Evolutionary conservation across 2,113 vertebrate species (phyloP).

Genomic region (Tetrax tetrax): DNA sequence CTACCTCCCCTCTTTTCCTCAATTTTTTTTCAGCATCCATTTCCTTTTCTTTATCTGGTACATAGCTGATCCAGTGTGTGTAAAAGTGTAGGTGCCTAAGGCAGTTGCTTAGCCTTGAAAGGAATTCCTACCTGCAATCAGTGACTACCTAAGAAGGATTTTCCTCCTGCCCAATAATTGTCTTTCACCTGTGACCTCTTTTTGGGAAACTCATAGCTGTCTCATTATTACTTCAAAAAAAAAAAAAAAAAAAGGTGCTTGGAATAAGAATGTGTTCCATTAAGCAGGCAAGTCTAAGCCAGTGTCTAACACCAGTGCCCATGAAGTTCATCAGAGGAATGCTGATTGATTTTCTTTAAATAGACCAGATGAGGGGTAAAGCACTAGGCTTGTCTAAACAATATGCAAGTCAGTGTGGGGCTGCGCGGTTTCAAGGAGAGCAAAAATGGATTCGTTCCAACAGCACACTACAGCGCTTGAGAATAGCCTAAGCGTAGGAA

Average conservation of each 20-base stretch:
- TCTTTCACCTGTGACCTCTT: slow-evolving; percentile 14
- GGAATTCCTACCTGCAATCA: slow-evolving; percentile 21
- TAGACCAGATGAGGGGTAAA: not conserved
- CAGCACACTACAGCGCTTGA: not conserved
- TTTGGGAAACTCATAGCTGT: not conserved
- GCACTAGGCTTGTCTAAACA: slow-evolving; percentile 58
- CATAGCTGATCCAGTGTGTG: not conserved
- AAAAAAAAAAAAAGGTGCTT: not conserved
- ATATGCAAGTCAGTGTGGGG: slow-evolving; percentile 26
- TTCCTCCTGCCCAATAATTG: slow-evolving; percentile 5
- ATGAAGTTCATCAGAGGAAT: slow-evolving; percentile 53
- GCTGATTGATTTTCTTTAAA: slow-evolving; percentile 64
- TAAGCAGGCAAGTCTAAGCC: slow-evolving; percentile 25
- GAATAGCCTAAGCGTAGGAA: not conserved
- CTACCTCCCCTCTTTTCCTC: not conserved
- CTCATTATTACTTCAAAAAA: not conserved
- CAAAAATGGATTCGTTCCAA: slow-evolving; percentile 27
- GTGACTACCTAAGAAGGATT: not conserved
- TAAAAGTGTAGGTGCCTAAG: not conserved
- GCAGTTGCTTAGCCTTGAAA: slow-evolving; percentile 20
- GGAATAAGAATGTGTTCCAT: slow-evolving; percentile 34
- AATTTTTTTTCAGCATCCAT: not conserved
- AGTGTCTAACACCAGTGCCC: not conserved
- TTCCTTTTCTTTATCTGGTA: slow-evolving; percentile 1
- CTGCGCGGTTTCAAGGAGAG: not conserved